Conservation (phyloP, 2,113 vertebrate species). For the Lichenostomus cassidix region DNA sequence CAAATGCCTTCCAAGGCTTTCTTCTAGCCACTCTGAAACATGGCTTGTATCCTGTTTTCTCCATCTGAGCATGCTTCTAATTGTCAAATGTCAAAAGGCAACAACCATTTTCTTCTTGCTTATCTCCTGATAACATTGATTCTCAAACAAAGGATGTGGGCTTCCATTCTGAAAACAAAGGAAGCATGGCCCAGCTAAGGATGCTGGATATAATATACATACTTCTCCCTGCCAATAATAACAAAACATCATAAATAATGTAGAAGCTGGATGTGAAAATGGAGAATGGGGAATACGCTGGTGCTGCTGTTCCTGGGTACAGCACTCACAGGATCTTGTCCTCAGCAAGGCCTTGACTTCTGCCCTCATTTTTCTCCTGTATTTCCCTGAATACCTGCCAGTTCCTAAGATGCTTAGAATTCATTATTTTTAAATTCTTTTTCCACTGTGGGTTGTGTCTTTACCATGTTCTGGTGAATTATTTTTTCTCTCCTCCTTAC, state of each 20-base stretch:
- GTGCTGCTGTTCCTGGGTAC: background rate
- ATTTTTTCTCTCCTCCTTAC: background rate
- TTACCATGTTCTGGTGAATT: background rate
- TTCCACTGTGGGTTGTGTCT: background rate
- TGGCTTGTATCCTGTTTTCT: slow-evolving; percentile 76
- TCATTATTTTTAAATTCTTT: background rate
- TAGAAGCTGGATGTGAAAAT: slow-evolving; percentile 45
- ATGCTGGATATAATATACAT: slow-evolving; percentile 50
- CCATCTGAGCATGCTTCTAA: slow-evolving; percentile 62
- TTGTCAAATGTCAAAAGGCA: slow-evolving; percentile 76
- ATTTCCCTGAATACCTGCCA: background rate
- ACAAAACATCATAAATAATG: slow-evolving; percentile 64
- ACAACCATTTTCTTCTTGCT: slow-evolving; percentile 72
- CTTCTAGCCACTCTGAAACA: slow-evolving; percentile 58
- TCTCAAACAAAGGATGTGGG: slow-evolving; percentile 75
- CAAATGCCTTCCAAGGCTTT: slow-evolving; percentile 56
- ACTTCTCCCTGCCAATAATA: slow-evolving; percentile 53
- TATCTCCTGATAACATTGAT: slow-evolving; percentile 77
- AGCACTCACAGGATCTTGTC: background rate
- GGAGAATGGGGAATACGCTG: background rate
- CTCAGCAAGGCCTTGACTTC: background rate
- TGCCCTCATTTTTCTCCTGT: background rate
- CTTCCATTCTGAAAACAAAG: slow-evolving; percentile 75
- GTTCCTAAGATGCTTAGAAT: background rate
- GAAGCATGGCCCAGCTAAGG: slow-evolving; percentile 66